phyloP scores from a whole-genome alignment of 2,113 vertebrate genomes.

The Pelvicachromis taeniatus region DNA sequence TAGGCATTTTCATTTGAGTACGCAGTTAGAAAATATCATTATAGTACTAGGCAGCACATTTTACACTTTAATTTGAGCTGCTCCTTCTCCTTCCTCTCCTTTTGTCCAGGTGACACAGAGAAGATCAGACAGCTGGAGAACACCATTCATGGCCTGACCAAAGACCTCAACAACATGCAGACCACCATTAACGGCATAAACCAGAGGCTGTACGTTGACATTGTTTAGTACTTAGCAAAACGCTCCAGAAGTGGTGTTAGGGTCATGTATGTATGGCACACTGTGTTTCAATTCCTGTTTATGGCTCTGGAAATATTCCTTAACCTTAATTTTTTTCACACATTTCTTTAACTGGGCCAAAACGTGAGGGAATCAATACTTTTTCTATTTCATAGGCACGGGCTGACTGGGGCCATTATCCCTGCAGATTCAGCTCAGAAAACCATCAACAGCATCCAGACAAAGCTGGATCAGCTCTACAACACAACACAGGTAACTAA shows the following conservation, averaged over 20 bases:
- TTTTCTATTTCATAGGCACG: conserved; percentile 3
- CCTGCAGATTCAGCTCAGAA: conserved; percentile 82
- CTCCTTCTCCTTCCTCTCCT: neutral
- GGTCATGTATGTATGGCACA: no score
- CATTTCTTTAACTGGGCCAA: neutral
- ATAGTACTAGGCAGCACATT: neutral
- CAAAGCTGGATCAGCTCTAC: conserved; percentile 84
- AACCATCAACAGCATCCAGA: conserved; percentile 83
- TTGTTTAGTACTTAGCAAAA: no score
- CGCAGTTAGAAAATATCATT: neutral
- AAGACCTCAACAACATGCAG: conserved; percentile 81
- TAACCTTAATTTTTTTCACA: no score
- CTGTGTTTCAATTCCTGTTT: no score
- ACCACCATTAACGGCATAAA: conserved; percentile 74
- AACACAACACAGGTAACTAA: conserved; percentile 74
- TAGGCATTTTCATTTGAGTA: neutral
- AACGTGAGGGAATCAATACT: neutral
- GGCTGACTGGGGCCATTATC: conserved; percentile 70
- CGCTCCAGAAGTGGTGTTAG: no score
- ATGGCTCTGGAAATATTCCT: neutral
- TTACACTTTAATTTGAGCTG: neutral
- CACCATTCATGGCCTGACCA: conserved; percentile 79
- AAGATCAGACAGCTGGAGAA: conserved; percentile 83
- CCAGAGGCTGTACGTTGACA: conserved; percentile 65
- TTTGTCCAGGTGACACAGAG: conserved; percentile 61